Conservation (phyloP, 2,113 vertebrate genomes). For the Xiphophorus couchianus region DNA sequence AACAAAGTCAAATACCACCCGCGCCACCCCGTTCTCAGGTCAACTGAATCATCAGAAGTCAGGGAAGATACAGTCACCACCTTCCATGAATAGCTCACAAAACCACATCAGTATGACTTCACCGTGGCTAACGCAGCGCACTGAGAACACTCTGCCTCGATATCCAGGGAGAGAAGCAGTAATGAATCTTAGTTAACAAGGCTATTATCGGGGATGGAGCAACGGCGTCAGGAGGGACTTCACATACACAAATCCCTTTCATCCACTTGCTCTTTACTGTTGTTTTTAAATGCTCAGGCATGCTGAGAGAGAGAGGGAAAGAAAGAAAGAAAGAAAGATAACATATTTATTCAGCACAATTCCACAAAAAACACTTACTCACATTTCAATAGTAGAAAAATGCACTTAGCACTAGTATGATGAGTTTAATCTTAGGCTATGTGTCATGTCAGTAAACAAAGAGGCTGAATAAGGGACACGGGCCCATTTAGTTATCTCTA, state of each 20-base stretch:
- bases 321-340: no score
- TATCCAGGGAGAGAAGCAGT: constrained; percentile 61
- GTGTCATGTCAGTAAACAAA: constrained; percentile 67
- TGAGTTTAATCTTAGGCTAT: constrained; percentile 32
- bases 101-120: constrained; percentile 65
- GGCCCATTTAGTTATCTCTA: constrained; percentile 68
- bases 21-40: constrained; percentile 53
- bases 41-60: constrained; percentile 70
- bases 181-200: constrained; percentile 75
- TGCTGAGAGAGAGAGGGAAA: not conserved
- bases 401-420: constrained; percentile 1
- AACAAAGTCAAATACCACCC: constrained; percentile 57
- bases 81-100: constrained; percentile 57
- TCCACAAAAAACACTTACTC: no score
- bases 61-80: constrained; percentile 57
- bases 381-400: no score
- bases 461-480: constrained; percentile 38
- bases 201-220: constrained; percentile 62
- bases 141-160: constrained; percentile 54
- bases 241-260: constrained; percentile 47
- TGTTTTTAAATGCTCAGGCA: constrained; percentile 52
- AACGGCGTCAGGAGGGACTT: constrained; percentile 55
- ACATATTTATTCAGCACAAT: no score
- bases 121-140: constrained; percentile 40
- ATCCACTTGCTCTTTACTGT: constrained; percentile 53